Base-by-base conservation (phyloP, 1,140 invertebrate species). In the Cotesia vestalis region DNA sequence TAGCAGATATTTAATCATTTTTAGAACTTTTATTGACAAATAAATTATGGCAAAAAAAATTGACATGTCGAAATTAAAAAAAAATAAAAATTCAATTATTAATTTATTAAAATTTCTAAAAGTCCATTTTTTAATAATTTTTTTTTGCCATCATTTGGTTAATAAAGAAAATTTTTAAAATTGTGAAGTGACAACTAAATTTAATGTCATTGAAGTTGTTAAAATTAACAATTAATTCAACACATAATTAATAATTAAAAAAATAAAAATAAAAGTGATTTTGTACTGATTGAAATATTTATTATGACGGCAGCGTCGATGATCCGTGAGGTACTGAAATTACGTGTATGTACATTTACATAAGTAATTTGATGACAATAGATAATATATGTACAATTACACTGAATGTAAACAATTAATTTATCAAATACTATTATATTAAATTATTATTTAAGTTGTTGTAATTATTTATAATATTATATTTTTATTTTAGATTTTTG, bases 371-470 rank as follows among this genome's bases (percentile, higher is more conserved):
- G 20, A 78, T 83, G 79, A 81, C 83, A 84, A 85, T 80, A 79
- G 81, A 76, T 79, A 46, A 46, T 46, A 46, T 86, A 85, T 86
- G 80, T 86, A 84, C 82, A 84, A 82, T 73, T 84, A 86, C 83
- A 85, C 78, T 76, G 77, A 85, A 73, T 85, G 83, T 84, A 85
- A 86, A 86, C 79, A 81, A 77, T 81, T 80, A 83, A 83, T 79
- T 78, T 78, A 79, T 76, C 78, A 77, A 79, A 76, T 79, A 77
- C 72, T 73, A 4, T 69, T 36, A 53, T 69, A 8, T 60, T 82
- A 57, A 14, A 14, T 6, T 81, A 75, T 73, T 77, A 72, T 75
- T 80, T 77, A 69, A 67, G 61, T 74, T 73, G 69, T 77, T 80
- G 77, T 74, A 74, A 72, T 78, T 46, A 76, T 78, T 76, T 68